Conservation (phyloP, 2,113 vertebrate genomes). For the Ptilorrhoa leucosticta region DNA sequence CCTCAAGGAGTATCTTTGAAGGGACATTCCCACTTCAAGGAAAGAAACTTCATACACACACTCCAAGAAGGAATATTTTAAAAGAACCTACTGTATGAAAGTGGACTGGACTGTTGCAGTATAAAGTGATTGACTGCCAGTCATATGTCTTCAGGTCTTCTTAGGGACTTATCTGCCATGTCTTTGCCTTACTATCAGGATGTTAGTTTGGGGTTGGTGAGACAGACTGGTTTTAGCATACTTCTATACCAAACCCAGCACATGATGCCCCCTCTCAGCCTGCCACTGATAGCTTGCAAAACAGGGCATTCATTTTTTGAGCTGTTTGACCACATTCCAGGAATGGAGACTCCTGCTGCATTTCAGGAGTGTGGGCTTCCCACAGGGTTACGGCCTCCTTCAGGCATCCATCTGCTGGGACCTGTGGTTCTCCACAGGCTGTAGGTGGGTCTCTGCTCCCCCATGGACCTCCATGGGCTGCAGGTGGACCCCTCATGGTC, state of each 20-base stretch:
- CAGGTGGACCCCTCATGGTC: neutral
- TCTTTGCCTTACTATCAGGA: neutral
- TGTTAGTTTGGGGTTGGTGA: neutral
- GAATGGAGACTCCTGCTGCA: neutral
- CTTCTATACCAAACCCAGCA: neutral
- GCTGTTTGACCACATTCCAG: neutral
- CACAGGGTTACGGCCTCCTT: neutral
- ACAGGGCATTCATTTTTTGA: neutral
- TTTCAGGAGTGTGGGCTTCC: neutral
- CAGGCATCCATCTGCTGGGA: neutral
- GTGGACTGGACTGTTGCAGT: neutral
- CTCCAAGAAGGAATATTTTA: neutral
- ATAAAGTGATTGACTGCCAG: neutral
- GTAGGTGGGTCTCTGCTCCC: neutral
- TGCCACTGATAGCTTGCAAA: neutral
- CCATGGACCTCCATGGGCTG: neutral
- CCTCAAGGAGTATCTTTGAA: neutral
- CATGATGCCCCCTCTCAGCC: neutral
- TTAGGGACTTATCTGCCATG: neutral
- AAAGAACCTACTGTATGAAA: neutral
- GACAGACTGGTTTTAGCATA: neutral
- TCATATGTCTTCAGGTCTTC: neutral
- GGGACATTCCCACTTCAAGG: neutral
- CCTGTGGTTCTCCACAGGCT: neutral
- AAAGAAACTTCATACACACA: neutral